Evolutionary conservation across 35 echinoderm and acorn worm genomes (phyloP).

Genomic region (Strongylocentrotus purpuratus): DNA sequence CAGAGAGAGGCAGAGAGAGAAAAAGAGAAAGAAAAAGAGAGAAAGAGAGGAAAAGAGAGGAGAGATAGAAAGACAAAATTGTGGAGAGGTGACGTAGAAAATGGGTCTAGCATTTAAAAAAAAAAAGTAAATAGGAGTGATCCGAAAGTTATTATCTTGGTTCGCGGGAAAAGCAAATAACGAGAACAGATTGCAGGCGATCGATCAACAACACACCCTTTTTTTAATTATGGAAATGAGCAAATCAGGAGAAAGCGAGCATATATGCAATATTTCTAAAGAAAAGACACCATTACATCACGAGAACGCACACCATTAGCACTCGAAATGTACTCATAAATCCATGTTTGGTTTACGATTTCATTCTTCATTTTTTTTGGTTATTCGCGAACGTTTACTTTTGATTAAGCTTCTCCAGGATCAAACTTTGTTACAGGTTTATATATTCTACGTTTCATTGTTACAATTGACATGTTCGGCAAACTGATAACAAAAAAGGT

Average conservation of each 20-base stretch:
- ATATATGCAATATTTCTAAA: neutral
- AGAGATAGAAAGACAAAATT: neutral
- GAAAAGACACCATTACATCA: neutral
- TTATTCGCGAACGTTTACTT: neutral
- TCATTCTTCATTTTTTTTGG: neutral
- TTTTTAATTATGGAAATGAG: neutral
- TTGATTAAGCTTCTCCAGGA: neutral
- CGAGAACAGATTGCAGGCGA: neutral
- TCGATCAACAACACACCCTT: neutral
- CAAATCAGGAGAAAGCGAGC: neutral
- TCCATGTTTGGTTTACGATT: too few species aligned
- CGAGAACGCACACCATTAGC: neutral
- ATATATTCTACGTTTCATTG: neutral
- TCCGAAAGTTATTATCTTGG: neutral
- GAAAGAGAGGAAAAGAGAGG: neutral
- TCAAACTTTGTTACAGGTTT: neutral
- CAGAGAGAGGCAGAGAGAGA: neutral
- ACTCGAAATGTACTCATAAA: neutral
- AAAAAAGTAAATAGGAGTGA: neutral
- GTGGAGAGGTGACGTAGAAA: too few species aligned
- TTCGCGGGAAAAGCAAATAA: conserved; percentile 4
- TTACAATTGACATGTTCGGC: neutral
- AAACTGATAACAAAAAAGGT: too few species aligned
- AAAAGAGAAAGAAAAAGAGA: neutral
- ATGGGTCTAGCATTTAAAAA: too few species aligned